These are phyloP conservation scores for Aradophagus sp. DNA, from an alignment of 1,140 invertebrate genomes.

Conservation along the genomic window DNA sequence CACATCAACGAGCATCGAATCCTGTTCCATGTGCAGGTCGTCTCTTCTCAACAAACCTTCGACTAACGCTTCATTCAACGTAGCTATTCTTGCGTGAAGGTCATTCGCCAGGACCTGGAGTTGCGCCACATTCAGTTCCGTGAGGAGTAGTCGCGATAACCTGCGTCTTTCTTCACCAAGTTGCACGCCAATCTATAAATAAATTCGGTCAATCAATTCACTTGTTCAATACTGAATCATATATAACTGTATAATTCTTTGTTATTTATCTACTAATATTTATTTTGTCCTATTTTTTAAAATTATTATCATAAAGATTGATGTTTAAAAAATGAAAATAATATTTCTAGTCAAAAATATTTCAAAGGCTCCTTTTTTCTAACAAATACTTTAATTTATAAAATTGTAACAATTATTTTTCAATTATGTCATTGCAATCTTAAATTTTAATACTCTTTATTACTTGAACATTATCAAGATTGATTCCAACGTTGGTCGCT, in stretches of 20 bases:
- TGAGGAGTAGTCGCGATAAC: conserved; percentile 87
- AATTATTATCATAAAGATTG: too few species aligned
- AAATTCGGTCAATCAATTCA: conserved; percentile 2
- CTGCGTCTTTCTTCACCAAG: conserved; percentile 87
- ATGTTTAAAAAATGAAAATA: too few species aligned
- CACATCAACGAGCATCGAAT: conserved; percentile 97
- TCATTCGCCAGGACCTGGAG: conserved; percentile 96
- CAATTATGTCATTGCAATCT: too few species aligned
- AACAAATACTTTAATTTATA: too few species aligned
- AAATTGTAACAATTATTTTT: too few species aligned
- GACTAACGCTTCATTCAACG: conserved; percentile 90
- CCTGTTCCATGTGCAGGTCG: conserved; percentile 97
- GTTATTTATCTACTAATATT: too few species aligned
- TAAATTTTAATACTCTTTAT: too few species aligned
- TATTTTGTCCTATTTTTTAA: too few species aligned
- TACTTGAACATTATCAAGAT: background rate
- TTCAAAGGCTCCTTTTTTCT: too few species aligned
- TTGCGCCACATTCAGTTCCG: conserved; percentile 95
- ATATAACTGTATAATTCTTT: background rate
- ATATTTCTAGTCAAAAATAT: too few species aligned
- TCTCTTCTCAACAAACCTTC: conserved; percentile 90
- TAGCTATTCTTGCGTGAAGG: conserved; percentile 94
- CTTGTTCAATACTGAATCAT: background rate
- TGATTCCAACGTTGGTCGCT: too few species aligned
- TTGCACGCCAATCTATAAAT: conserved; percentile 83